Percentiles rank a stretch among this genome's conserved stretches.
Evolutionary conservation across 2,113 vertebrate species (phyloP).

Genomic region (Willisornis vidua): DNA sequence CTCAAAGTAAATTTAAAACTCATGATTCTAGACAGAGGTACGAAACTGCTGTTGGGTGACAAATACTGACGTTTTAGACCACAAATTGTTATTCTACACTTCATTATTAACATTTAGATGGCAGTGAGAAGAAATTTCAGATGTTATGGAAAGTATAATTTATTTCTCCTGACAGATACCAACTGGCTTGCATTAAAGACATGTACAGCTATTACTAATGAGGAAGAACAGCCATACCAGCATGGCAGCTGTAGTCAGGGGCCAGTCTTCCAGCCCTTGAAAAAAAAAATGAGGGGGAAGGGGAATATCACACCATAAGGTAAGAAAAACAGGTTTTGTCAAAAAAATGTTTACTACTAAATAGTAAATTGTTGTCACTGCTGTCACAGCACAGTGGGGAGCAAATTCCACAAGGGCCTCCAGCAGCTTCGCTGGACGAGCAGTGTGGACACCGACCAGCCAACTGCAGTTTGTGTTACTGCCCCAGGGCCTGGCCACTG

Average conservation of each 20-base stretch:
- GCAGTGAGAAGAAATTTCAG: conserved; percentile 22
- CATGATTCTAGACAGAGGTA: background rate
- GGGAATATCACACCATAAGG: background rate
- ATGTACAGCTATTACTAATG: conserved; percentile 52
- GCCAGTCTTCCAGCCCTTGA: background rate
- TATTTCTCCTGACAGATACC: conserved; percentile 69
- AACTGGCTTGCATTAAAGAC: conserved; percentile 54
- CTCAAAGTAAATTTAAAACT: background rate
- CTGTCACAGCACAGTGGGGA: background rate
- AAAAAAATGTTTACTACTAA: conserved; percentile 44
- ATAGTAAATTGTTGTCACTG: conserved; percentile 46
- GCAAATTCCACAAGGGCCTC: conserved; percentile 23
- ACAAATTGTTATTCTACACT: background rate
- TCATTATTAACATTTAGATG: conserved; percentile 63
- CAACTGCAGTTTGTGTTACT: conserved; percentile 16
- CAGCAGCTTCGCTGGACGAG: conserved; percentile 25
- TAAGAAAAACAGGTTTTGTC: conserved; percentile 21
- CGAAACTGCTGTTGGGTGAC: background rate
- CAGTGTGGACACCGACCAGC: conserved; percentile 8
- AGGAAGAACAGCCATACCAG: conserved; percentile 42
- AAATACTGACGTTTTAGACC: conserved; percentile 18
- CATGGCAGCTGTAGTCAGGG: background rate
- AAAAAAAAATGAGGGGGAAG: background rate
- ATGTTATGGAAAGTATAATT: conserved; percentile 56
- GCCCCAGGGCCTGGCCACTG: background rate